Percentiles rank a stretch among this genome's conserved stretches.
phyloP scores from a whole-genome alignment of 2,797 vertebrate species.

The Calcarius lapponicus region DNA sequence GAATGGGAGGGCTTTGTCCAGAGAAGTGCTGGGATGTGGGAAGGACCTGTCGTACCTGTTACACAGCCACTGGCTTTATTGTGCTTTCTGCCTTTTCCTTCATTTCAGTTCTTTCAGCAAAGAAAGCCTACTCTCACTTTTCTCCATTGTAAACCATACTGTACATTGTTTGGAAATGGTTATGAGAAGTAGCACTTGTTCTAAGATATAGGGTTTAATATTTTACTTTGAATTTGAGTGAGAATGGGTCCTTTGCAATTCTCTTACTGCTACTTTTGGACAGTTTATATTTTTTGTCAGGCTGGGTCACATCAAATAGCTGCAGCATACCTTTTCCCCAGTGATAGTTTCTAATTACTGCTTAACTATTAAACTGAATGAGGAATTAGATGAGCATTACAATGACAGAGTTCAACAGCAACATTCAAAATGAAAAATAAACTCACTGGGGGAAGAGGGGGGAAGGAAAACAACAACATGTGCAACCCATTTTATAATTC shows the following conservation, averaged over 20 bases:
- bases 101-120: neutral
- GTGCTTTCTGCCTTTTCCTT: neutral
- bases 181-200: neutral
- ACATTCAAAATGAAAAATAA: conserved; percentile 20
- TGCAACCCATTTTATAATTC: conserved; percentile 34
- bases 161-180: neutral
- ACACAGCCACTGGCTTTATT: neutral
- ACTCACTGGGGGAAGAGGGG: neutral
- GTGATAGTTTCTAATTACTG: neutral
- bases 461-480: neutral
- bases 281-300: neutral
- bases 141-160: neutral
- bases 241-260: neutral
- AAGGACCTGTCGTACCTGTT: neutral
- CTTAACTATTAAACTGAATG: conserved; percentile 3
- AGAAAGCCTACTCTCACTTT: neutral
- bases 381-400: neutral
- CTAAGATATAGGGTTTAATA: neutral
- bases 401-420: neutral
- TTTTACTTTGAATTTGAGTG: neutral
- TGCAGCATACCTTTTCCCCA: neutral
- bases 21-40: neutral
- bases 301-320: neutral
- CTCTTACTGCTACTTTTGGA: neutral
- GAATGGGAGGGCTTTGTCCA: fast-evolving